Base-by-base conservation (phyloP, 1,140 invertebrate genomes). In the Aphelenchoides fujianensis region DNA sequence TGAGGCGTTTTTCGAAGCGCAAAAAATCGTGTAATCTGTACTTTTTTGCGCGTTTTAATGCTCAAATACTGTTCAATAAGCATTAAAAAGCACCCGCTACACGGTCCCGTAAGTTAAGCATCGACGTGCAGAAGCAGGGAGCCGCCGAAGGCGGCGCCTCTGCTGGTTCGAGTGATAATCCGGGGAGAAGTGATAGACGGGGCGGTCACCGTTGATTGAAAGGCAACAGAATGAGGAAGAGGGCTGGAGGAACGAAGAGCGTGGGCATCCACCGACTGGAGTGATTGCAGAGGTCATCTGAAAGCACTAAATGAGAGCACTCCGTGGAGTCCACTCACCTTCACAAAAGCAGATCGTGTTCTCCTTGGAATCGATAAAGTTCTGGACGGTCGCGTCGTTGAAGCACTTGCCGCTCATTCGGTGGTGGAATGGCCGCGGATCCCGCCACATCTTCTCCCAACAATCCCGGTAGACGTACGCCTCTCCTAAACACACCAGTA, bases 311-410 rank as follows among this genome's bases (percentile, higher is more conserved):
- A n/a, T n/a, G n/a, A n/a, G n/a, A n/a, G n/a, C n/a, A n/a, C n/a
- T n/a, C n/a, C n/a, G n/a, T n/a, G n/a, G n/a, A n/a, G n/a, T n/a
- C n/a, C n/a, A n/a, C 77, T 69, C 77, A 78, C n/a, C 76, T 62
- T 78, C 76, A 48, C 76, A 78, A 55, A 78, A 78, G 37, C 77
- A 78, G 52, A 78, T 78, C 5, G 74, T 77, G 34, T 79, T 79
- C 7, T 68, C 36, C 7, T 72, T 7, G 54, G 52, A 77, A 0
- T 9, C 78, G 3, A 78, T 63, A 41, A 78, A 78, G 41, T 72
- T 77, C 53, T 78, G 76, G 3, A 78, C 76, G 74, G 77, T 72
- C 12, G 79, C 57, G 48, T 78, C 76, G 31, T 27, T 68, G 61
- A 67, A 78, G 48, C 76, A 78, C 19, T 59, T 48, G 1, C 74